Percentiles rank a stretch among this genome's conserved stretches.
Conservation (phyloP, 2,888 invertebrate species). For the Philereme transversata region DNA sequence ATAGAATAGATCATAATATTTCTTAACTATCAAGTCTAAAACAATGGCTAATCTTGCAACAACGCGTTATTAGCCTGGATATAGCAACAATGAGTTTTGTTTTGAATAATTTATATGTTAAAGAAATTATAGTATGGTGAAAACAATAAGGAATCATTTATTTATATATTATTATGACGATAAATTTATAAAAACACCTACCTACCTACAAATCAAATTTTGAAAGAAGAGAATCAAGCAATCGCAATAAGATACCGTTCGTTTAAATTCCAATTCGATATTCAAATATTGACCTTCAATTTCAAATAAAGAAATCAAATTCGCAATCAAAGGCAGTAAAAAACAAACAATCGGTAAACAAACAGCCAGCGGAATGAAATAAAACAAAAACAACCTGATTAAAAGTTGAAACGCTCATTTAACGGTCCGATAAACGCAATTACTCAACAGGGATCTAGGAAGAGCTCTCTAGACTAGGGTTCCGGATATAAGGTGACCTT, state of each 20-base stretch:
- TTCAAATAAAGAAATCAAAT: conserved; percentile 30
- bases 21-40: conserved; percentile 53
- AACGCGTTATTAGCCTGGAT: conserved; percentile 59
- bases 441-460: conserved; percentile 60
- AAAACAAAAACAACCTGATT: conserved; percentile 61
- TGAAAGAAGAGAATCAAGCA: background rate
- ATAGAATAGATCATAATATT: conserved; percentile 52
- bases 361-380: conserved; percentile 46
- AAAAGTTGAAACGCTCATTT: conserved; percentile 79
- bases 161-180: background rate
- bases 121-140: background rate
- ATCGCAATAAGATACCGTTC: background rate
- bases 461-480: conserved; percentile 46
- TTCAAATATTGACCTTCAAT: conserved; percentile 26
- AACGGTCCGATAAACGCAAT: conserved; percentile 78
- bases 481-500: conserved; percentile 2
- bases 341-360: conserved; percentile 45
- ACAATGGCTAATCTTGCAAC: conserved; percentile 66
- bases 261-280: conserved; percentile 12
- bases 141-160: background rate
- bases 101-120: conserved; percentile 1
- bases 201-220: background rate
- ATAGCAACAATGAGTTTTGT: conserved; percentile 39
- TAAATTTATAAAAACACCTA: too few relatives aligned
- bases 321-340: conserved; percentile 26